phyloP scores from a whole-genome alignment of 2,888 invertebrate species.

The Rhopalosiphum nymphaeae region DNA sequence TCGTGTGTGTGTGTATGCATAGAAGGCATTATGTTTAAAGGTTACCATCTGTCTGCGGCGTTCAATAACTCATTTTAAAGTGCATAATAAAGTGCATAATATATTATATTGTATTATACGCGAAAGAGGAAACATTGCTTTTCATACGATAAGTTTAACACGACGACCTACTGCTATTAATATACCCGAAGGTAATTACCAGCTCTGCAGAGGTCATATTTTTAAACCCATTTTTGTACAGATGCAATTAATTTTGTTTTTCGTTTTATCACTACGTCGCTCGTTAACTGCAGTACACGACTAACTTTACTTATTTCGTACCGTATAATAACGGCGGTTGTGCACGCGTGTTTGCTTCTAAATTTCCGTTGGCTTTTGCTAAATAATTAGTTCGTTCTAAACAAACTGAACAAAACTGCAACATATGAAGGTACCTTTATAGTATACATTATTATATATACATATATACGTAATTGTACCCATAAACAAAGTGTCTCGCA shows the following conservation, averaged over 20 bases:
- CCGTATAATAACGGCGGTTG: background rate
- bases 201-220: slow-evolving; percentile 17
- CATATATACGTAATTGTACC: background rate
- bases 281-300: background rate
- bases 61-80: background rate
- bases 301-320: slow-evolving; percentile 25
- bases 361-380: background rate
- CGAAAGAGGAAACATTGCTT: slow-evolving; percentile 1
- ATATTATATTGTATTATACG: background rate
- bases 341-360: background rate
- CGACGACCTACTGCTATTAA: slow-evolving; percentile 11
- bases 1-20: background rate
- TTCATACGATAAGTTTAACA: slow-evolving; percentile 17
- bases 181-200: slow-evolving; percentile 7
- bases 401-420: slow-evolving; percentile 10
- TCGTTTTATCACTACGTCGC: background rate
- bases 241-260: slow-evolving; percentile 28
- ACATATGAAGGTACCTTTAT: background rate
- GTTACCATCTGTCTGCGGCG: slow-evolving; percentile 4
- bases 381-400: background rate
- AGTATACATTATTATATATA: background rate
- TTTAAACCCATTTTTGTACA: background rate
- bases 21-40: background rate
- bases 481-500: background rate
- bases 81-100: slow-evolving; percentile 11